Evolutionary conservation across 2,888 invertebrate genomes (phyloP), one percentile per base, ranked within the genome.

Genomic region (Drosophila phalerata): DNA sequence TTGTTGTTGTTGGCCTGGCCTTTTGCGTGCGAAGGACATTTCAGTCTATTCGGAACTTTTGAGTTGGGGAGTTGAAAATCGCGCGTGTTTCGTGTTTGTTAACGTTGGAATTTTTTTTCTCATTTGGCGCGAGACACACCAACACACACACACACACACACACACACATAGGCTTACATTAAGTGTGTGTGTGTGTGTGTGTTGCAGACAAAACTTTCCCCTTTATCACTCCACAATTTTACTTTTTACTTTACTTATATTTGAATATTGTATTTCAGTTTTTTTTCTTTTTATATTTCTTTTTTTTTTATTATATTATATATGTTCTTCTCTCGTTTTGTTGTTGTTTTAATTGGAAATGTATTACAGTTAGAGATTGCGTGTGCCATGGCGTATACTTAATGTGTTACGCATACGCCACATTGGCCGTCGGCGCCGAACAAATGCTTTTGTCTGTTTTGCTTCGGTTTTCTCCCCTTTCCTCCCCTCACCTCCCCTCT

Each of bases 11-110:
- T 67, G 63, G 47, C 48, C 38, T 73, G 61, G 66, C 74, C 71
- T 63, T 43, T 38, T 77, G 77, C 78, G 79, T 80, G 79, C 83
- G 79, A 88, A 88, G 88, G 88, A 88, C 81, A 88, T 80, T 78
- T 85, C 81, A 89, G 89, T 89, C 84, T 80, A 87, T 77, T 88
- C 83, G 85, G 81, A 88, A 87, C 89, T 83, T 89, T 88, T 89
- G 87, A 88, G 83, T 89, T 88, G 89, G 85, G 85, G 89, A 84
- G 89, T 88, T 84, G 85, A 76, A 81, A 78, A 72, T 76, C 77
- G 81, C 79, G 79, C 77, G 82, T 73, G 79, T 77, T 53, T 60
- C 75, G 79, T 74, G 71, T 85, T 76, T 75, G 74, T 60, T 65
- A 62, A 65, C 66, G 56, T 30, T 56, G 40, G 9, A 30, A 32